Conservation (phyloP, 2,113 vertebrate species). For the Corythornis madagascariensis region DNA sequence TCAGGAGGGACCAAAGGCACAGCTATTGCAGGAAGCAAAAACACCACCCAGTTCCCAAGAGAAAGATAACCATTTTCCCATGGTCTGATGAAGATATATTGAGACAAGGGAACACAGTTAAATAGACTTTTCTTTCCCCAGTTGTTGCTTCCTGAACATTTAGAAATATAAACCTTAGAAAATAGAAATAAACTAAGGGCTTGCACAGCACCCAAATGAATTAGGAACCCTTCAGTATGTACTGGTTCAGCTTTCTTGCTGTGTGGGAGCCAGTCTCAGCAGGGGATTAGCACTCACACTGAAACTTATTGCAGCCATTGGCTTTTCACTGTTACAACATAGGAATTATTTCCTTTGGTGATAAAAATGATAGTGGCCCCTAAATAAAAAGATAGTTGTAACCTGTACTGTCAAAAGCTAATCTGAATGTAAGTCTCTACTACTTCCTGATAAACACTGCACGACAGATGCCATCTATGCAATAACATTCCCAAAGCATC, state of each 20-base stretch:
- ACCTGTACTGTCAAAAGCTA: not conserved
- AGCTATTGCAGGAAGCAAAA: not conserved
- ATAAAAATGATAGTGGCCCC: not conserved
- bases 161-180: not conserved
- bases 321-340: not conserved
- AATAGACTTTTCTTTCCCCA: not conserved
- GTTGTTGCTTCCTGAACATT: not conserved
- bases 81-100: not conserved
- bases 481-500: not conserved
- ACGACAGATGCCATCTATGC: not conserved
- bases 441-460: not conserved
- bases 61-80: not conserved
- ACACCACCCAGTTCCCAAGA: not conserved
- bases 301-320: not conserved
- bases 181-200: not conserved
- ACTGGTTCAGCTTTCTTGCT: not conserved
- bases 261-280: not conserved
- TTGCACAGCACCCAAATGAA: not conserved
- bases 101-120: not conserved
- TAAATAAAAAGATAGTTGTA: not conserved
- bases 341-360: constrained; percentile 17
- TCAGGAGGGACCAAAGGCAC: not conserved
- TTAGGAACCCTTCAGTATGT: not conserved
- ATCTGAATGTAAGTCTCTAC: not conserved
- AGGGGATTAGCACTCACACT: not conserved